Base-by-base conservation (phyloP, 2,113 vertebrate genomes). In the Oxyruncus cristatus region DNA sequence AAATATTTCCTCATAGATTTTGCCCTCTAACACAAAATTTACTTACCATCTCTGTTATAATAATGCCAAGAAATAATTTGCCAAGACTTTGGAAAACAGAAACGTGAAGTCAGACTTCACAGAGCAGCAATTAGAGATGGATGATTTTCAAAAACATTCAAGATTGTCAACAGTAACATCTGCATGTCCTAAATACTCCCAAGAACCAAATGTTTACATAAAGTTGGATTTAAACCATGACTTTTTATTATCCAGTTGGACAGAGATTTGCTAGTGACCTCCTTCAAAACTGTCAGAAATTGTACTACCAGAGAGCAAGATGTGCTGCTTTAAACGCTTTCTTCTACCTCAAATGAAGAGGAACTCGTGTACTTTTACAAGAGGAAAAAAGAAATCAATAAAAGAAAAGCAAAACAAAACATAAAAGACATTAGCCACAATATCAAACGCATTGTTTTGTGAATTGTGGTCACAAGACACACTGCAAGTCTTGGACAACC, bases 131-230 rank as follows among this genome's bases (percentile, higher is more conserved):
- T 85, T 82, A 87, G 39, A 82, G 62, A 92, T 74, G 68, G 53
- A 88, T 53, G 52, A 66, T 75, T 88, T 92, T 94, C 71, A 94
- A 53, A 95, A 92, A 66, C 39, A 59, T 30, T 88, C 50, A 88
- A 73, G 79, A 83, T 14, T 70, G 46, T 92, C 66, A 80, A 86
- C 63, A 95, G 50, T 41, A 79, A 49, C 50, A 92, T 92, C 41
- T 82, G 42, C 58, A 3, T 46, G 12, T 46, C 49, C 67, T 86
- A 75, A 85, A 89, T 2, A 30, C 52, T 92, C 77, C 11, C 44
- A 89, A 93, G 65, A 88, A 86, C 26, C 37, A 80, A 79, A 85
- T 44, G 55, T 53, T 74, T 79, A 70, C 14, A n/a, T 22, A 58
- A 85, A 92, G 79, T 72, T 44, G 4, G 7, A 85, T 85, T 73